phyloP scores from a whole-genome alignment of 92 coral and sea anemone genomes.

The Bergia sp. region DNA sequence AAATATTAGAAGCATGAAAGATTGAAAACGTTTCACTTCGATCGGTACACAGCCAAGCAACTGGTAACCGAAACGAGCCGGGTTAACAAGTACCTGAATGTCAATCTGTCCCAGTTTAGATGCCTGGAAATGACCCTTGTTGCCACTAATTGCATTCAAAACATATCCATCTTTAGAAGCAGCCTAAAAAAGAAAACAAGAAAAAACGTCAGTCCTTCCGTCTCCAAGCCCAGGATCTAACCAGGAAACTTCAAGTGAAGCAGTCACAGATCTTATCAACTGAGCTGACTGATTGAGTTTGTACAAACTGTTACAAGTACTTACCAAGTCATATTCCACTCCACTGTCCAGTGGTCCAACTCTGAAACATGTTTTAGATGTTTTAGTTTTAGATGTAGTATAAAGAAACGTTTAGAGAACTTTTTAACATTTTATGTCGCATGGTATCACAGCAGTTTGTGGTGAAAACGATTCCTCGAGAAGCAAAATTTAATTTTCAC shows the following conservation, averaged over 20 bases:
- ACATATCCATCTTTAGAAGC: conserved; percentile 88
- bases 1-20: no score
- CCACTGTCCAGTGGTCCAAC: conserved; percentile 98
- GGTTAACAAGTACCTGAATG: conserved; percentile 59
- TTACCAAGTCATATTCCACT: conserved; percentile 81
- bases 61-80: no score
- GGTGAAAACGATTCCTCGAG: no score
- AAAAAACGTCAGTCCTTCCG: neutral
- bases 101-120: conserved; percentile 91
- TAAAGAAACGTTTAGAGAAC: no score
- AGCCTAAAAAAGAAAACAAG: conserved; percentile 53
- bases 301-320: conserved; percentile 11
- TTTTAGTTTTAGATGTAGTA: neutral
- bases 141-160: conserved; percentile 65
- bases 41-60: neutral
- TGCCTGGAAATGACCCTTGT: conserved; percentile 92
- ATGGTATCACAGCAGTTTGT: neutral
- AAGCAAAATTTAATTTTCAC: no score
- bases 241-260: no score
- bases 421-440: neutral
- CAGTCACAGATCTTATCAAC: no score
- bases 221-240: neutral
- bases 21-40: no score
- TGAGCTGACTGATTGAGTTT: neutral
- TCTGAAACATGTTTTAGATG: conserved; percentile 47